These are phyloP conservation scores for Limnodromus scolopaceus DNA, from an alignment of 2,797 vertebrate genomes.

Conservation along the genomic window DNA sequence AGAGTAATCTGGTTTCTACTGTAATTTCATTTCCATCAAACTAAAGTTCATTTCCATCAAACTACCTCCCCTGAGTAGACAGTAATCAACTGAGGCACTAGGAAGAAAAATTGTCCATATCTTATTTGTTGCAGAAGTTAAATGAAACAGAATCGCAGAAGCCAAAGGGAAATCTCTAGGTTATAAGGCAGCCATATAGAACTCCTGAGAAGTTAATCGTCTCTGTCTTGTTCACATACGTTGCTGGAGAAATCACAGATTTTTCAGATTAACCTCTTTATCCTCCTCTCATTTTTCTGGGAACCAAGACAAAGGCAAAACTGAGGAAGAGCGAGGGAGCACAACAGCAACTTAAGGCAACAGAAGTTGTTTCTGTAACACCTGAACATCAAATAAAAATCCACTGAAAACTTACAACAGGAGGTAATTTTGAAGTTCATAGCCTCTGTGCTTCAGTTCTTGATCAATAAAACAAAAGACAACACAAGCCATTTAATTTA, in stretches of 20 bases:
- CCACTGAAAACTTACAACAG: not conserved
- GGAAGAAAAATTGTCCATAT: not conserved
- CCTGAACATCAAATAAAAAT: not conserved
- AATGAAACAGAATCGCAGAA: not conserved
- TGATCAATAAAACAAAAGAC: not conserved
- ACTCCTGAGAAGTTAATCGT: not conserved
- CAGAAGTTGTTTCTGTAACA: not conserved
- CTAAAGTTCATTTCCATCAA: not conserved
- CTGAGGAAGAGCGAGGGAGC: not conserved
- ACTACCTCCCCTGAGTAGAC: not conserved
- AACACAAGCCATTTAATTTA: not conserved
- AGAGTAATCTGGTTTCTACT: conserved; percentile 3
- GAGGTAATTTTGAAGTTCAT: not conserved
- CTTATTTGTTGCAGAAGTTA: not conserved
- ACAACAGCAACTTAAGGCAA: not conserved
- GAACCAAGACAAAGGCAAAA: not conserved
- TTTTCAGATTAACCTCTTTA: not conserved
- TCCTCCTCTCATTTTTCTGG: not conserved
- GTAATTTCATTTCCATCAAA: conserved; percentile 1
- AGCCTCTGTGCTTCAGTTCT: not conserved
- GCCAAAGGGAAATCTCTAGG: not conserved
- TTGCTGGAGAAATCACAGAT: not conserved
- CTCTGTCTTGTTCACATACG: not conserved
- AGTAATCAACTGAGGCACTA: not conserved
- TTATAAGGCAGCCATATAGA: not conserved